Base-by-base conservation (phyloP, 2,113 vertebrate species). In the Podarcis cretensis region DNA sequence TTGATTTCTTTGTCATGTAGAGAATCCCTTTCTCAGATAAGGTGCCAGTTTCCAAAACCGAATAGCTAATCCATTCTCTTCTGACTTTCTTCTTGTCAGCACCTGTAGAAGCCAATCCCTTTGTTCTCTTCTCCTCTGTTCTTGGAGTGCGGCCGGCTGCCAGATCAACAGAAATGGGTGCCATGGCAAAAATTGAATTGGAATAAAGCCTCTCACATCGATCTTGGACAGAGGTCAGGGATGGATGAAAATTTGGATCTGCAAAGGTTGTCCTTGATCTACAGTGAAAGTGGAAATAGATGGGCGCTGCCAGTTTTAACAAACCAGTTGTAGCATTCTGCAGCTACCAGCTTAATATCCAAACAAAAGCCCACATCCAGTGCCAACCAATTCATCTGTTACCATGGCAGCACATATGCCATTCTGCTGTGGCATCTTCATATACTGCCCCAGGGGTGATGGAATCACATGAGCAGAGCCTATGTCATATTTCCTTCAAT, bases 1-100 rank as follows among this genome's bases (percentile, higher is more conserved):
- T 86, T 94, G 90, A 93, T 90, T 89, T 80, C 82, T 88, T 73
- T 90, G 85, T 89, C 89, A 85, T 84, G 57, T n/a, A 80, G 81
- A 92, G 91, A 88, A 93, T 25, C 32, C 9, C 86, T 13, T 89
- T 73, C 57, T 73, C 69, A 48, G 77, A 86, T 91, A 91, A 83
- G 37, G 63, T 78, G 48, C 89, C 12, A 74, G 86, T 80, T 14
- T 54, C 48, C 79, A 90, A 21, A 59, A 73, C 79, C 81, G 40
- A 86, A 84, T 21, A 77, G 57, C 23, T 87, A 87, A 82, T 89
- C 85, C 37, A 1, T 89, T 86, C 37, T 86, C 63, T 81, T 35
- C 65, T 73, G 63, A 82, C 14, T 20, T 37, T 81, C n/a, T 37
- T 35, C 77, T 0, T 43, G 30, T 23, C 48, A 82, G 35, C n/a